Conservation (phyloP, 1,140 invertebrate genomes). For the Penaeus indicus region DNA sequence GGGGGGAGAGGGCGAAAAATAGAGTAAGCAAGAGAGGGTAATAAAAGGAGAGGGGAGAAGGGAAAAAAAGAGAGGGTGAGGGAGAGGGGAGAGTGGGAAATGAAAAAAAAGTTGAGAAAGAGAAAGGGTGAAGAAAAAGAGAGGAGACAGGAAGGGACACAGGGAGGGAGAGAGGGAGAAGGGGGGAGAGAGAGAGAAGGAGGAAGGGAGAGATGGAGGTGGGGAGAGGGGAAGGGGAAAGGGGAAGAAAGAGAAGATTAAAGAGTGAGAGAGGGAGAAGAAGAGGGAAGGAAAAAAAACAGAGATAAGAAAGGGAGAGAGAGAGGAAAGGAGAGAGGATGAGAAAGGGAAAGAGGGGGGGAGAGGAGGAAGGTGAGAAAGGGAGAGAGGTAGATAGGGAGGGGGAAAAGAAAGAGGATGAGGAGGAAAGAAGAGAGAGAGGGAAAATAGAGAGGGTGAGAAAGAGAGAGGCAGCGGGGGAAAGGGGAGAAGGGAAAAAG, state of each 20-base stretch:
- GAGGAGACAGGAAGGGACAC: not conserved
- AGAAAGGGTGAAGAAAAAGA: not conserved
- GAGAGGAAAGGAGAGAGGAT: not conserved
- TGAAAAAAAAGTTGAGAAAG: not conserved
- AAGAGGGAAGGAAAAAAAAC: not conserved
- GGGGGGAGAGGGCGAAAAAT: not conserved
- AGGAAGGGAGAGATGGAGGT: not conserved
- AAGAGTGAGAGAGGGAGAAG: not conserved
- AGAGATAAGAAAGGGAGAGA: not conserved
- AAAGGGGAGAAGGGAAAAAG: no score
- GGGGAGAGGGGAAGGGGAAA: not conserved
- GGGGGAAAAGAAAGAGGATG: not conserved
- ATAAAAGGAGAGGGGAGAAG: not conserved
- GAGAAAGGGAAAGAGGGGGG: not conserved
- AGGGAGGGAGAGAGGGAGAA: not conserved
- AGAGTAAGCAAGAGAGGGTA: not conserved
- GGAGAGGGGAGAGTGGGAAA: not conserved
- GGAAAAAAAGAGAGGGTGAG: not conserved
- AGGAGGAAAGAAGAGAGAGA: not conserved
- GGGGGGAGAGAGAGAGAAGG: not conserved
- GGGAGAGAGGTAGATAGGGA: not conserved
- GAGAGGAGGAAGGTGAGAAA: not conserved
- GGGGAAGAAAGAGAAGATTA: not conserved
- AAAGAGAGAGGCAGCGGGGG: not conserved
- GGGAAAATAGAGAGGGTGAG: not conserved